Conservation (phyloP, 2,113 vertebrate genomes). For the Phoxinus phoxinus region DNA sequence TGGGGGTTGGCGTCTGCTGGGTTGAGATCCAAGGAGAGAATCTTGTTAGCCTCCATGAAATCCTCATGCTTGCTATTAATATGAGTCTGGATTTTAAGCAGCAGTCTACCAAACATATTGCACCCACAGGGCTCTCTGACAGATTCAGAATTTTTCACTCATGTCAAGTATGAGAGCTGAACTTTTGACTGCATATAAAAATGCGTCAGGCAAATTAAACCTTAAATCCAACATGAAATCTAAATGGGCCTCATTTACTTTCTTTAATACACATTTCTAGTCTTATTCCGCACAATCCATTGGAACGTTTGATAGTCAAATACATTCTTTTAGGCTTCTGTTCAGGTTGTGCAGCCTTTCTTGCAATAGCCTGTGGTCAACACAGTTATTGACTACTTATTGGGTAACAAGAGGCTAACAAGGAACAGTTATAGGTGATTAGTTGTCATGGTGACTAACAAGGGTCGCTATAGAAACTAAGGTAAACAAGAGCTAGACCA, state of each 20-base stretch:
- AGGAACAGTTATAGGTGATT: too few relatives aligned
- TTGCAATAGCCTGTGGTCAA: not conserved
- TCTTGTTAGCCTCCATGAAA: constrained; percentile 44
- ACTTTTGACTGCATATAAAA: constrained; percentile 32
- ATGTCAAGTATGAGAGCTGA: not conserved
- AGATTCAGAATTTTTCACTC: constrained; percentile 32
- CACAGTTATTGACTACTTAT: too few relatives aligned
- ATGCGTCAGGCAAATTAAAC: constrained; percentile 4
- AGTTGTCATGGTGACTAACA: too few relatives aligned
- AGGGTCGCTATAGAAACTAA: too few relatives aligned
- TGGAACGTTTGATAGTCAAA: not conserved
- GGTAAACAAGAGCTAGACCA: too few relatives aligned
- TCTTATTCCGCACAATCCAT: not conserved
- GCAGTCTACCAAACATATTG: constrained; percentile 35
- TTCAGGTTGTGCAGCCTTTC: not conserved
- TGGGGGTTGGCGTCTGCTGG: constrained; percentile 24
- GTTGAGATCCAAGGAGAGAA: constrained; percentile 41
- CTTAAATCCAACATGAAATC: constrained; percentile 26
- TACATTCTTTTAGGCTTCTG: not conserved
- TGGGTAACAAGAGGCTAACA: too few relatives aligned
- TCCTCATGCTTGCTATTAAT: constrained; percentile 43
- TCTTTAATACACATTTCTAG: not conserved
- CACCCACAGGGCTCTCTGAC: constrained; percentile 32
- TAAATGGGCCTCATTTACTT: constrained; percentile 18
- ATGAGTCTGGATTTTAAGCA: constrained; percentile 41